Evolutionary conservation across 1,140 invertebrate genomes (phyloP), one percentile per base, ranked within the genome.

Genomic region (Phymorhynchus buccinoides): DNA sequence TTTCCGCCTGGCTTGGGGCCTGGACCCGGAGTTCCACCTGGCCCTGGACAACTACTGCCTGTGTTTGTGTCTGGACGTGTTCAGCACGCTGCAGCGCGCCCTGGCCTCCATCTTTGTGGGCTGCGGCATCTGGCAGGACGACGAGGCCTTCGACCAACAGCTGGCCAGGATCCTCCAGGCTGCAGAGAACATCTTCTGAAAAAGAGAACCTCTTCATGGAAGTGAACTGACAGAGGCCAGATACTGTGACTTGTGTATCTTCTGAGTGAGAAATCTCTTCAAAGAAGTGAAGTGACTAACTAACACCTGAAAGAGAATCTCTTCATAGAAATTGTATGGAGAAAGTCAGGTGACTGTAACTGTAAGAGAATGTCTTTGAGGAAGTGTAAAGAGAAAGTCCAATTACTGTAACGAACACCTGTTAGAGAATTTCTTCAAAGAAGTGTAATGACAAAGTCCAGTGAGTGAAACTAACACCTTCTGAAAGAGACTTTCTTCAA

Each of bases 11-110:
- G 91, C 91, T 18, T 84, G 87, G 66, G 84, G 82, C 16, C 85
- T 90, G 73, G 90, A 92, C 68, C 88, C 88, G 62, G 91, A 91
- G 30, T 92, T 91, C 82, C 88, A 89, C 56, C 86, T 92, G 3
- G 91, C 91, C 18, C 79, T 89, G 37, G 90, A 92, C 85, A 92
- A 92, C 84, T 91, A 90, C 77, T 90, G 89, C 85, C 86, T 90
- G 37, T 92, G 91, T 89, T 84, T 91, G 68, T 88, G 88, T 80
- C 87, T 91, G 35, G 81, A 85, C 14, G 80, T 62, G 3, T 85
- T 88, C 62, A 84, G 81, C 44, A 75, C 85, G 42, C 39, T 88
- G 37, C 66, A 87, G 85, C 81, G 84, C 42, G 87, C 84, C n/a
- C 71, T 88, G 48, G 75, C 81, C 18, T 80, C 68, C 42, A 85